These are phyloP conservation scores for Heteronetta atricapilla DNA, from an alignment of 2,113 vertebrate genomes.

Conservation along the genomic window DNA sequence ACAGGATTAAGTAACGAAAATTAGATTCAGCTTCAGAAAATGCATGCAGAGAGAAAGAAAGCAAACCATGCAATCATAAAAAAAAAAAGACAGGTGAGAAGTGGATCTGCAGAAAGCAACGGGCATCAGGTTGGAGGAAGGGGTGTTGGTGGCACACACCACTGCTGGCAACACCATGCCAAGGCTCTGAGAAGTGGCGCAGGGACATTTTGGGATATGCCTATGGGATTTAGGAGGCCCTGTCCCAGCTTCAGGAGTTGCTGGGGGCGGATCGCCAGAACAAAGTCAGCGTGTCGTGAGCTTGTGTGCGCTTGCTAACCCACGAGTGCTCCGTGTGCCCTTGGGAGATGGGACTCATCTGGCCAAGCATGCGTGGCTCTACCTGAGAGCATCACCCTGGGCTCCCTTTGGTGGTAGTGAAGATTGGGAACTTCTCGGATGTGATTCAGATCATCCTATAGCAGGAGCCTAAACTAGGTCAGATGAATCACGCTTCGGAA, in stretches of 20 bases:
- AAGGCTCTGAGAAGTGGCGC: background rate
- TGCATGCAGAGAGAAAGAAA: background rate
- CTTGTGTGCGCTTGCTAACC: background rate
- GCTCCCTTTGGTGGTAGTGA: background rate
- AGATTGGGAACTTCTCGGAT: background rate
- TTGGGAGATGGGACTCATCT: background rate
- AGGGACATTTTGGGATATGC: background rate
- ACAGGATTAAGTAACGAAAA: background rate
- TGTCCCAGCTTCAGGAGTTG: background rate
- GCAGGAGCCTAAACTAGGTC: slow-evolving; percentile 55
- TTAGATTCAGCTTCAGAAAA: slow-evolving; percentile 28
- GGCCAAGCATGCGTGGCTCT: background rate
- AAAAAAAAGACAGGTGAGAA: background rate
- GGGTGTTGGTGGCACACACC: background rate
- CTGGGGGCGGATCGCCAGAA: background rate
- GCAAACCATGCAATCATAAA: background rate
- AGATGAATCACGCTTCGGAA: slow-evolving; percentile 24
- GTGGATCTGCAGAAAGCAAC: background rate
- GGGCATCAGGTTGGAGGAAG: background rate
- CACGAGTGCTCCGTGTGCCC: background rate
- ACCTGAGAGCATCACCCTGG: background rate
- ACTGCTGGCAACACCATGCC: background rate
- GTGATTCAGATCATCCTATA: slow-evolving; percentile 28
- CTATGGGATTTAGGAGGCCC: background rate
- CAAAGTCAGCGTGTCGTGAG: background rate